phyloP scores from a whole-genome alignment of 2,888 invertebrate genomes.

The Conomelus anceps region DNA sequence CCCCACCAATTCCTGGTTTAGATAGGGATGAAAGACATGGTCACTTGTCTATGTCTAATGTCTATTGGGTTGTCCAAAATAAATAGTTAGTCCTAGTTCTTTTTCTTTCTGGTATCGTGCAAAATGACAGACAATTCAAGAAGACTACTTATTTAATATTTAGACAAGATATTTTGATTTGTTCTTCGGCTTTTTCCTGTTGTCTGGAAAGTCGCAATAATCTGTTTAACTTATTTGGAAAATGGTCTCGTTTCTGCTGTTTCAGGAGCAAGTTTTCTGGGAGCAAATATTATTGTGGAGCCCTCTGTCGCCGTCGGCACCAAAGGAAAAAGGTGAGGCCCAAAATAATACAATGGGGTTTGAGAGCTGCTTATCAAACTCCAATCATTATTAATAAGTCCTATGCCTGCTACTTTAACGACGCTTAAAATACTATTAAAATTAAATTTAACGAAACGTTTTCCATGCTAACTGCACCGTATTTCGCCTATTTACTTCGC shows the following conservation, averaged over 20 bases:
- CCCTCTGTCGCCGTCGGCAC: constrained; percentile 14
- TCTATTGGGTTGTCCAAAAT: no score
- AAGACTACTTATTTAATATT: not conserved
- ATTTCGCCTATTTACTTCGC: no score
- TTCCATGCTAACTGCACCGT: no score
- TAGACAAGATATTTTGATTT: not conserved
- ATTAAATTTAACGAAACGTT: no score
- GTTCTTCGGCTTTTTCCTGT: not conserved
- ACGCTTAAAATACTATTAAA: not conserved
- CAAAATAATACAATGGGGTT: not conserved
- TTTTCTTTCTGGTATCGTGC: no score
- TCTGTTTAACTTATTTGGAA: not conserved
- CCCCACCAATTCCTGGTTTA: no score
- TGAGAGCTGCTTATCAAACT: not conserved
- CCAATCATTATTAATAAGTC: not conserved
- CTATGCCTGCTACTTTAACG: not conserved
- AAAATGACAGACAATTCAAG: no score
- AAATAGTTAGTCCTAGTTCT: no score
- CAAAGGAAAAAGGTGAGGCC: constrained; percentile 10
- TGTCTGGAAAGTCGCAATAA: not conserved
- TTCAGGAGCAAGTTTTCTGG: constrained; percentile 11
- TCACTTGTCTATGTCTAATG: no score
- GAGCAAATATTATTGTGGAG: constrained; percentile 13
- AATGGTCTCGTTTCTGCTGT: not conserved
- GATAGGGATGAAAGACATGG: no score